Evolutionary conservation across 1,140 invertebrate genomes (phyloP).

Genomic region (Myzus persicae): DNA sequence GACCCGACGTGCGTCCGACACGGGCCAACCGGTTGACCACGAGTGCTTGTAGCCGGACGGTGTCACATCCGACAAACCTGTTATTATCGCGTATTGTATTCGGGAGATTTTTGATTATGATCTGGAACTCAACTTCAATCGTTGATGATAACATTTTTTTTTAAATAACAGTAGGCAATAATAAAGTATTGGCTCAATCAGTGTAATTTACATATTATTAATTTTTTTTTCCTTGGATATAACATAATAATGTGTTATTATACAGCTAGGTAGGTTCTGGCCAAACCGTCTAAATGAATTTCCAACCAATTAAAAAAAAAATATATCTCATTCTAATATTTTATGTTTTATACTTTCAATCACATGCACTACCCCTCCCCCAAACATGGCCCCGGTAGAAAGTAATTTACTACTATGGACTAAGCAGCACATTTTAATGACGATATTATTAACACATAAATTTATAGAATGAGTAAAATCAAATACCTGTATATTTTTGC

Average conservation of each 20-base stretch:
- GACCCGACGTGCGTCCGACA: neutral
- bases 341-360: too few species aligned
- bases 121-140: too few species aligned
- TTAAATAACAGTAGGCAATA: too few species aligned
- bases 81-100: neutral
- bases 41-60: neutral
- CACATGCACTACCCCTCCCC: too few species aligned
- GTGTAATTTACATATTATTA: too few species aligned
- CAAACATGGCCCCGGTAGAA: neutral
- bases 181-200: too few species aligned
- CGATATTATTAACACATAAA: neutral
- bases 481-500: slow-evolving; percentile 45
- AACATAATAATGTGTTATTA: too few species aligned
- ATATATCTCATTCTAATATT: neutral
- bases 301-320: neutral
- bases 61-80: neutral
- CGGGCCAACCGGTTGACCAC: slow-evolving; percentile 17
- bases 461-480: slow-evolving; percentile 16
- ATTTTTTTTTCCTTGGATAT: too few species aligned
- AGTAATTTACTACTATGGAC: neutral
- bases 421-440: neutral
- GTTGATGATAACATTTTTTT: too few species aligned
- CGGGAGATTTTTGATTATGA: too few species aligned
- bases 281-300: neutral
- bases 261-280: neutral